These are phyloP conservation scores for Sweltsa coloradensis DNA, from an alignment of 1,140 invertebrate genomes.

Conservation along the genomic window DNA sequence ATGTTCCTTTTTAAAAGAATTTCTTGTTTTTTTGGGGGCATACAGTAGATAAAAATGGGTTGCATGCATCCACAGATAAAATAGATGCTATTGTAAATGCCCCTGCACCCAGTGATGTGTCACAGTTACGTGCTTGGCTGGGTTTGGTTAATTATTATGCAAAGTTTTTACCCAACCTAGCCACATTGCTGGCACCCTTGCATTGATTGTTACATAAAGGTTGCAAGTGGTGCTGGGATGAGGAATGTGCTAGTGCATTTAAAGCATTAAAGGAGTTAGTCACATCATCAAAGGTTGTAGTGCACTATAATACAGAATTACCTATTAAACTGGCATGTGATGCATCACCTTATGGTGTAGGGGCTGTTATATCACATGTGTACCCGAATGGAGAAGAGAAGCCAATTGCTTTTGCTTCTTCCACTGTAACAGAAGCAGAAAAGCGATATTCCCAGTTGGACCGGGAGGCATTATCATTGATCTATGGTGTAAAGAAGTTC, in stretches of 20 bases:
- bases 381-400: slow-evolving; percentile 25
- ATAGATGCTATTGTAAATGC: slow-evolving; percentile 24
- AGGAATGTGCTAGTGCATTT: neutral
- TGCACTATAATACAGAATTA: slow-evolving; percentile 30
- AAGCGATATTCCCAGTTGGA: slow-evolving; percentile 37
- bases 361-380: slow-evolving; percentile 32
- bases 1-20: slow-evolving; percentile 19
- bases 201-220: slow-evolving; percentile 20
- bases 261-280: neutral
- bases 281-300: slow-evolving; percentile 16
- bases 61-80: slow-evolving; percentile 28
- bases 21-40: slow-evolving; percentile 23
- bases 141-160: slow-evolving; percentile 24
- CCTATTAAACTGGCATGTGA: slow-evolving; percentile 35
- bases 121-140: slow-evolving; percentile 20
- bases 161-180: slow-evolving; percentile 22
- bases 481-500: slow-evolving; percentile 35
- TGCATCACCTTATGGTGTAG: slow-evolving; percentile 28
- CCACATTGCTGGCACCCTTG: slow-evolving; percentile 19
- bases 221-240: slow-evolving; percentile 21
- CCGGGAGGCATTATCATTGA: slow-evolving; percentile 35
- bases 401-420: slow-evolving; percentile 34
- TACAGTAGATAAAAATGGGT: slow-evolving; percentile 22
- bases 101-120: slow-evolving; percentile 17
- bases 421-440: slow-evolving; percentile 31